A percentile compares a stretch with the other conserved stretches of the same genome.
phyloP scores from a whole-genome alignment of 2,113 vertebrate genomes.

The Cacatua alba region DNA sequence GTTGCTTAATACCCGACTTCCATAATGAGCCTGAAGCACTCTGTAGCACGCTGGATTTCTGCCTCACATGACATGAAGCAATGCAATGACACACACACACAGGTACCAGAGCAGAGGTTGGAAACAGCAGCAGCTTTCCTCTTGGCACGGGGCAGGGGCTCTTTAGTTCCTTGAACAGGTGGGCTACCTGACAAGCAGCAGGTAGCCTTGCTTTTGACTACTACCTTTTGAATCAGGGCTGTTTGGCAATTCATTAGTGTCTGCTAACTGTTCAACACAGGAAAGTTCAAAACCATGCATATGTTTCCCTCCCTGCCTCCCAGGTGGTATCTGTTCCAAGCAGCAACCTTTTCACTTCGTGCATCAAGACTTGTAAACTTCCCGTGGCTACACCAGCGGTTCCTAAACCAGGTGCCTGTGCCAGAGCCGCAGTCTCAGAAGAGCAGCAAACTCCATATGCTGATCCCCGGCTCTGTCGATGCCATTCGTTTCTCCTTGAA shows the following conservation, averaged over 20 bases:
- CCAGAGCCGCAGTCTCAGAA: slow-evolving; percentile 36
- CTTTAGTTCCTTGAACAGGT: slow-evolving; percentile 72
- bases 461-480: not conserved
- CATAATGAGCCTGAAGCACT: slow-evolving; percentile 19
- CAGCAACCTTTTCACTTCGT: slow-evolving; percentile 76
- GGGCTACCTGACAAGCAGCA: slow-evolving; percentile 74
- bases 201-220: slow-evolving; percentile 70
- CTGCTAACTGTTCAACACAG: slow-evolving; percentile 76
- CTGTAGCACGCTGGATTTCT: not conserved
- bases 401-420: slow-evolving; percentile 52
- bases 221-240: slow-evolving; percentile 63
- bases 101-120: slow-evolving; percentile 13
- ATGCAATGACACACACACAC: not conserved
- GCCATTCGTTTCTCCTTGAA: slow-evolving; percentile 65
- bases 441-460: slow-evolving; percentile 54
- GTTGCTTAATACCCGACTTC: not conserved
- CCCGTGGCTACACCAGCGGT: slow-evolving; percentile 57
- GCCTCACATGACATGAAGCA: slow-evolving; percentile 1
- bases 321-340: slow-evolving; percentile 78
- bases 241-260: slow-evolving; percentile 78
- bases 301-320: slow-evolving; percentile 76
- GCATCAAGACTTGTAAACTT: slow-evolving; percentile 75
- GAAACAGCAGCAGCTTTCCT: slow-evolving; percentile 70
- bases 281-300: slow-evolving; percentile 76
- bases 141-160: slow-evolving; percentile 68